Conservation (phyloP, 2,113 vertebrate genomes). For the Proterorhinus semilunaris region DNA sequence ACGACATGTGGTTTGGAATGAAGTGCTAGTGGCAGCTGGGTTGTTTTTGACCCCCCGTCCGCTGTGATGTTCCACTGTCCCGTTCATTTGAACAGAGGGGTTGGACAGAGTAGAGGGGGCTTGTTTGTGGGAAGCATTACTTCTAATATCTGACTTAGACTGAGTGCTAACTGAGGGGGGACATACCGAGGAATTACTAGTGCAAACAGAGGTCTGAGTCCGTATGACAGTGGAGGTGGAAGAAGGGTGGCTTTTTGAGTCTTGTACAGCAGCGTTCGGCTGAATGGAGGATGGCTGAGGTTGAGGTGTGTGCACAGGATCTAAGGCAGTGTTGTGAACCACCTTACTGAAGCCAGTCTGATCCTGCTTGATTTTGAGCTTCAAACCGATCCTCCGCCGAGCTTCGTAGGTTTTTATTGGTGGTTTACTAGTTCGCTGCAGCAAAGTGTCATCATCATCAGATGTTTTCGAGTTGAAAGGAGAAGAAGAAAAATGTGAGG, state of each 20-base stretch:
- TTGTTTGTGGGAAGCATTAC: constrained; percentile 28
- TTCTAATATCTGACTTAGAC: constrained; percentile 41
- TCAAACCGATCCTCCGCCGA: constrained; percentile 87
- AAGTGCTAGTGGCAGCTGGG: constrained; percentile 62
- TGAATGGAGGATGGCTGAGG: constrained; percentile 48
- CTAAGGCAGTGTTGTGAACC: constrained; percentile 92
- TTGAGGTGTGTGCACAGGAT: constrained; percentile 82
- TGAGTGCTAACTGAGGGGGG: constrained; percentile 57
- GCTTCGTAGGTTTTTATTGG: constrained; percentile 95
- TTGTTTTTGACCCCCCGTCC: constrained; percentile 63
- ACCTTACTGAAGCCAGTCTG: constrained; percentile 88
- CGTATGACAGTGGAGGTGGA: constrained; percentile 64
- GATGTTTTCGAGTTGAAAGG: constrained; percentile 41
- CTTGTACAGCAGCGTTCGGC: constrained; percentile 29
- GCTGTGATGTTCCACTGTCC: constrained; percentile 80
- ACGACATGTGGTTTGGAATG: constrained; percentile 77
- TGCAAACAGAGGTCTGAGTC: constrained; percentile 69
- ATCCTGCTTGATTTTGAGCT: constrained; percentile 95
- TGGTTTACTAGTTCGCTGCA: constrained; percentile 83
- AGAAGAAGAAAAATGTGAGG: constrained; percentile 37
- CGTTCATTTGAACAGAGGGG: constrained; percentile 81
- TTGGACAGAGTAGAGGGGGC: constrained; percentile 47
- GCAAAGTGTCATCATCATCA: constrained; percentile 83
- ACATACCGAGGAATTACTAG: constrained; percentile 48
- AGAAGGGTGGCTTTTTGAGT: constrained; percentile 40